Evolutionary conservation across 2,797 vertebrate genomes (phyloP), one percentile per base, ranked within the genome.

Genomic region (Cynodonichthys magdalenae): DNA sequence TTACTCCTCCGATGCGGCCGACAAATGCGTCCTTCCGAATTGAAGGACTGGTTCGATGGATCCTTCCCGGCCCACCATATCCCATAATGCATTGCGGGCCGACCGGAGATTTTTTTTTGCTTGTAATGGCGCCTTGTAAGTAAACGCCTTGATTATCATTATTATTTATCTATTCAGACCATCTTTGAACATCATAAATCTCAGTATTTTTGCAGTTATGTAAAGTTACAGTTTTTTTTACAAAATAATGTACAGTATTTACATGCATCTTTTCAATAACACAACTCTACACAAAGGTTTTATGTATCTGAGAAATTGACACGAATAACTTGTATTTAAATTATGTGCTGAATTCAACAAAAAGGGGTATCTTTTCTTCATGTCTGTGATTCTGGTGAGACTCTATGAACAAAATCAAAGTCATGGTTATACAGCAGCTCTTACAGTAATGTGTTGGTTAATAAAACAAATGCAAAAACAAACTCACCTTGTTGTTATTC

Each of bases 271-370:
- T 34, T 27, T 59, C 80, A 81, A 86, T 85, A 84, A 89, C 85
- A 89, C 64, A 14, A 66, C 47, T 75, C 80, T 79, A 55, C 80
- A 86, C 71, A 90, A 24, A 19, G 41, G 53, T 24, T 75, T 74
- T 80, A 56, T 49, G 56, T 66, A 62, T 66, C 66, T 47, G 61
- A 76, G 27, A 80, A 61, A 76, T 78, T 65, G 61, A 29, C 63
- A 57, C n/a, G n/a, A n/a, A 67, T 80, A 85, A 84, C 82, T 80
- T 59, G 36, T 78, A 39, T 74, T 73, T 75, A 86, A 79, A 81
- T 87, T 54, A 85, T 83, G 69, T 61, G 62, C 48, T 59, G 81
- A 86, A 50, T 62, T 69, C 55, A 50, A 71, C 31, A 15, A 34
- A 69, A 62, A 47, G 62, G 7, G 1, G 29, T 62, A 18, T 66